phyloP scores from a whole-genome alignment of 37 sponge, comb jelly and placozoan genomes.

The Oscarella lobularis region DNA sequence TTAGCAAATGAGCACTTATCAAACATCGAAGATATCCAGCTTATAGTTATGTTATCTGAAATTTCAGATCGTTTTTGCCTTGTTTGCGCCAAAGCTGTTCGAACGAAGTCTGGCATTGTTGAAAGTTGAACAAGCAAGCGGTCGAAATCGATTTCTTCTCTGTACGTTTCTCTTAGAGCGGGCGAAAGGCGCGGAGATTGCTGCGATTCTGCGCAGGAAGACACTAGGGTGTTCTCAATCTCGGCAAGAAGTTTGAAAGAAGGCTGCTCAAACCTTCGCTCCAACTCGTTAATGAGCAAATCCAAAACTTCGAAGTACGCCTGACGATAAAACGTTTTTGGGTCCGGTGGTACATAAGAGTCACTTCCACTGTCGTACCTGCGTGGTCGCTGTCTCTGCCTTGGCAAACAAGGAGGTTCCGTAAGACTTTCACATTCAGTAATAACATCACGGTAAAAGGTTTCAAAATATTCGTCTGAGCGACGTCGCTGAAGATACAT shows the following conservation, averaged over 20 bases:
- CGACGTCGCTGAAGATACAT: conserved; percentile 18
- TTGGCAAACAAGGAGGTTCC: conserved; percentile 32
- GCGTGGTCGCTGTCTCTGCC: conserved; percentile 23
- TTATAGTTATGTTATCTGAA: no score
- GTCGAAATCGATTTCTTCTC: conserved; percentile 27
- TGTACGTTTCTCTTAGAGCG: conserved; percentile 14
- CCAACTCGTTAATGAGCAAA: conserved; percentile 7
- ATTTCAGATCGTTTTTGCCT: no score
- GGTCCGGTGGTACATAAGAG: conserved; percentile 14
- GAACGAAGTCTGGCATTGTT: conserved; percentile 30
- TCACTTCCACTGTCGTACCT: conserved; percentile 23
- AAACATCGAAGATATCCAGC: conserved; percentile 7
- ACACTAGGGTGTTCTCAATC: conserved; percentile 16
- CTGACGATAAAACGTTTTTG: conserved; percentile 23
- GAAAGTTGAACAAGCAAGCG: conserved; percentile 22
- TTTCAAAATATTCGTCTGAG: conserved; percentile 16
- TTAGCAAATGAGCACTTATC: not conserved
- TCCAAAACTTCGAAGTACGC: conserved; percentile 45
- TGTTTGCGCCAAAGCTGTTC: no score
- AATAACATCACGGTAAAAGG: conserved; percentile 16
- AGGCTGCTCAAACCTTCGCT: conserved; percentile 23
- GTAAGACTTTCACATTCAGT: conserved; percentile 5
- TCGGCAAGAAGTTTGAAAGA: conserved; percentile 23
- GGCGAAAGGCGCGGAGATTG: not conserved
- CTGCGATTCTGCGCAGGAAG: conserved; percentile 25